Conservation (phyloP, 2,888 invertebrate species). For the Oligia strigilis region DNA sequence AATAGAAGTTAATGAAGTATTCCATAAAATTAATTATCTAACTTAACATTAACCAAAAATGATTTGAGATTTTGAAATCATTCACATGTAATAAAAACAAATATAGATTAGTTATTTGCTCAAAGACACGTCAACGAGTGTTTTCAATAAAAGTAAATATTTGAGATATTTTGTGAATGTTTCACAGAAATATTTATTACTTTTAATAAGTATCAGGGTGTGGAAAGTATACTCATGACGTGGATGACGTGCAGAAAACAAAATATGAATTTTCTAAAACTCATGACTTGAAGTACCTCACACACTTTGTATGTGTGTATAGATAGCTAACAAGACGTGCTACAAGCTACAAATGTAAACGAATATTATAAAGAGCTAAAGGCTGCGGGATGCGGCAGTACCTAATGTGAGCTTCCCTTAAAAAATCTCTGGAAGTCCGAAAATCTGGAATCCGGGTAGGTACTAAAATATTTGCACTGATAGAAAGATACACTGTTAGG, state of each 20-base stretch:
- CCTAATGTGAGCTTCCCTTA: not conserved
- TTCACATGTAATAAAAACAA: not conserved
- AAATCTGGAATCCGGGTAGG: not conserved
- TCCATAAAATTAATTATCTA: not conserved
- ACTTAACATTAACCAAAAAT: not conserved
- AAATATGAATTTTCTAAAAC: not conserved
- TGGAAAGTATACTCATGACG: not conserved
- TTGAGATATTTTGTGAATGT: constrained; percentile 5
- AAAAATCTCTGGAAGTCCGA: not conserved
- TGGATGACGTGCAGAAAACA: not conserved
- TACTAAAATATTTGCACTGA: too few relatives aligned
- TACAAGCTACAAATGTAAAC: not conserved
- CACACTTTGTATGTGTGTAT: not conserved
- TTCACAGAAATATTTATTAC: not conserved
- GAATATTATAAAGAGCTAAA: not conserved
- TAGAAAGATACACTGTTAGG: not conserved
- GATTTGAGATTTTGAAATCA: not conserved
- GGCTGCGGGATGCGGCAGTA: not conserved
- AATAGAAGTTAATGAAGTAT: not conserved
- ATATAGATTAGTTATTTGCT: not conserved
- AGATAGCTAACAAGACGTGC: not conserved
- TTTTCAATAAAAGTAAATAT: constrained; percentile 2
- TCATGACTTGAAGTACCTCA: not conserved
- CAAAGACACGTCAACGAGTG: not conserved
- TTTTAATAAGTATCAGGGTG: too few relatives aligned